Evolutionary conservation across 2,797 vertebrate species (phyloP).

Genomic region (Enteromius trimaculatus): DNA sequence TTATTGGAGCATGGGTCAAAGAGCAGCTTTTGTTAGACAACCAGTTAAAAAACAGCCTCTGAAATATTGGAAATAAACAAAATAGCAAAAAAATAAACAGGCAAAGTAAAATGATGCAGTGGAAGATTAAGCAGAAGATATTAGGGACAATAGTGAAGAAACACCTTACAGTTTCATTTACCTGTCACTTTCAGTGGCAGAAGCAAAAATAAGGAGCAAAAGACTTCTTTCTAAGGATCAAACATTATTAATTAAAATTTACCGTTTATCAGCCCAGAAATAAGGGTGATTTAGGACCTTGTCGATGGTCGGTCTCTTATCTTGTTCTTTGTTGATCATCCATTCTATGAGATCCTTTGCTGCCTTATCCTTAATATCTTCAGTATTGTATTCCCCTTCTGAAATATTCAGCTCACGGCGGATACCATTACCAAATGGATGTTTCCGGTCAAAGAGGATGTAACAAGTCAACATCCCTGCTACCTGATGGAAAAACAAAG

Average conservation of each 20-base stretch:
- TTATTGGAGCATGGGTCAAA: no score
- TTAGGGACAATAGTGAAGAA: not conserved
- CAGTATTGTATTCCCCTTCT: not conserved
- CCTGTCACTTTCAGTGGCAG: not conserved
- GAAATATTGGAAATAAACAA: not conserved
- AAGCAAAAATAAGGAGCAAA: rapidly evolving
- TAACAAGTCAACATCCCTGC: conserved; percentile 53
- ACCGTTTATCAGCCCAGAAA: conserved; percentile 36
- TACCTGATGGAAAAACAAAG: no score
- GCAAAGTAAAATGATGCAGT: not conserved
- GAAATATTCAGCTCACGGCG: not conserved
- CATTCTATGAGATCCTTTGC: conserved; percentile 46
- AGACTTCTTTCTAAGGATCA: rapidly evolving
- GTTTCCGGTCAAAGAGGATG: conserved; percentile 43
- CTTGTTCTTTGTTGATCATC: conserved; percentile 35
- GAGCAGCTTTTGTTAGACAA: not conserved
- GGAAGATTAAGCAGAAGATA: not conserved
- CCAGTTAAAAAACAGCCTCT: not conserved
- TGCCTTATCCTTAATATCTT: conserved; percentile 30
- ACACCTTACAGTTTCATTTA: not conserved
- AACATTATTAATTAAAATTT: not conserved
- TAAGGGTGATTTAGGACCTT: conserved; percentile 35
- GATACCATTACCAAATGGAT: conserved; percentile 8
- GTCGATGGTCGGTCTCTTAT: not conserved
- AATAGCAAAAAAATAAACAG: no score